A percentile compares a stretch with the other conserved stretches of the same genome.
Conservation (phyloP, 2,797 vertebrate species). For the Melanotaenia trifasciata region DNA sequence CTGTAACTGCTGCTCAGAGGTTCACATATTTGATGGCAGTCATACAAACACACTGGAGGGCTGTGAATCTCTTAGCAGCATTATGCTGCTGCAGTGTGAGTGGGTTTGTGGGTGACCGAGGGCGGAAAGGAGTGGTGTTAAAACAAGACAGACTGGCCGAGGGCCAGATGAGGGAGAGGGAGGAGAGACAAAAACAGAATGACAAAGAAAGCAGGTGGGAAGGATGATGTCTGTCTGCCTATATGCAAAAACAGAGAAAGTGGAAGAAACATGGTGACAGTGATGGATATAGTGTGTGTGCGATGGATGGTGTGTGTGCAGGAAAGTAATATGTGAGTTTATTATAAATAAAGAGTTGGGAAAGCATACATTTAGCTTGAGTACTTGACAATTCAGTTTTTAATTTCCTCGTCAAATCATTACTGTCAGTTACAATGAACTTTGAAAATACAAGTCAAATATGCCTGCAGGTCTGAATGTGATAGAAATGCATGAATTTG, state of each 20-base stretch:
- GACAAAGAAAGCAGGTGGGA: slow-evolving; percentile 51
- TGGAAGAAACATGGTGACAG: slow-evolving; percentile 16
- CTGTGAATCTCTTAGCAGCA: slow-evolving; percentile 38
- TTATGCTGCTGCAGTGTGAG: slow-evolving; percentile 24
- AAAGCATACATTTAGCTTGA: neutral
- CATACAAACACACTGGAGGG: slow-evolving; percentile 46
- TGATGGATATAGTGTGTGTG: slow-evolving; percentile 1
- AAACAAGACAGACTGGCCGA: slow-evolving; percentile 55
- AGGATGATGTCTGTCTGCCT: slow-evolving; percentile 36
- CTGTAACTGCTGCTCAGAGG: slow-evolving; percentile 45
- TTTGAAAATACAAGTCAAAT: neutral
- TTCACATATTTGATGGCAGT: slow-evolving; percentile 39
- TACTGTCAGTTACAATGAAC: slow-evolving; percentile 2
- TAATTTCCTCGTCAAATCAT: slow-evolving; percentile 33
- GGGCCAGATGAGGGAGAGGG: slow-evolving; percentile 40
- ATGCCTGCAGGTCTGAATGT: neutral
- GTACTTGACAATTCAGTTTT: slow-evolving; percentile 33
- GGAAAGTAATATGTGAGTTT: slow-evolving; percentile 11
- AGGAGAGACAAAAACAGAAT: slow-evolving; percentile 28
- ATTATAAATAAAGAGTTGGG: slow-evolving; percentile 1
- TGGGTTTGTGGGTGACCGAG: slow-evolving; percentile 42
- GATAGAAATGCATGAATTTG: slow-evolving; percentile 20
- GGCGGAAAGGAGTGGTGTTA: slow-evolving; percentile 40
- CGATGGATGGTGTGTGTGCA: slow-evolving; percentile 1
- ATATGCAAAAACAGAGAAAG: slow-evolving; percentile 36